phyloP scores from a whole-genome alignment of 1,140 invertebrate species.

The Caenorhabditis tropicalis region DNA sequence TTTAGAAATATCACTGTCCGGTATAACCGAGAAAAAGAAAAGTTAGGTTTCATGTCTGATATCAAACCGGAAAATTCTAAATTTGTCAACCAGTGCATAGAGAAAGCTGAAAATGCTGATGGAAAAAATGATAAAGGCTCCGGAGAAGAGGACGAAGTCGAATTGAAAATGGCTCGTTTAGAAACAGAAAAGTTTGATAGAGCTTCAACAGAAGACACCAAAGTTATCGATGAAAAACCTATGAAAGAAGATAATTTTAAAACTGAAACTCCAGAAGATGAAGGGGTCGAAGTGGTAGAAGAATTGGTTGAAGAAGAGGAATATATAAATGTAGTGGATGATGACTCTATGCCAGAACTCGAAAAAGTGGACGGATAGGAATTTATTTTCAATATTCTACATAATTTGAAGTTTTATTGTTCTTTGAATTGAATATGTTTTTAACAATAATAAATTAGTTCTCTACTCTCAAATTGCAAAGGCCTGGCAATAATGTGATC shows the following conservation, averaged over 20 bases:
- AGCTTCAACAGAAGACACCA: background rate
- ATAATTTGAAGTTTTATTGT: background rate
- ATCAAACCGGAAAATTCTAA: background rate
- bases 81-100: background rate
- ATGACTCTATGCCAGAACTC: background rate
- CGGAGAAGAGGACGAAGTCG: background rate
- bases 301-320: background rate
- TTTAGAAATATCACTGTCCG: slow-evolving; percentile 31
- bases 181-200: background rate
- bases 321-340: slow-evolving; percentile 1
- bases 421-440: background rate
- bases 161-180: background rate
- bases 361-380: background rate
- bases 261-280: background rate
- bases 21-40: background rate
- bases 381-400: background rate
- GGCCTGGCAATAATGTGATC: slow-evolving; percentile 9
- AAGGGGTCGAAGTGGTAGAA: background rate
- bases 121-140: background rate
- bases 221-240: background rate
- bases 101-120: background rate
- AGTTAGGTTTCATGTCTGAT: background rate
- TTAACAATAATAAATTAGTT: background rate
- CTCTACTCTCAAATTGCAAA: background rate
- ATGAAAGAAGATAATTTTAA: background rate